Percentiles rank a stretch among this genome's conserved stretches.
These are phyloP conservation scores for Philereme vetulata DNA, from an alignment of 2,888 invertebrate species.

Conservation along the genomic window DNA sequence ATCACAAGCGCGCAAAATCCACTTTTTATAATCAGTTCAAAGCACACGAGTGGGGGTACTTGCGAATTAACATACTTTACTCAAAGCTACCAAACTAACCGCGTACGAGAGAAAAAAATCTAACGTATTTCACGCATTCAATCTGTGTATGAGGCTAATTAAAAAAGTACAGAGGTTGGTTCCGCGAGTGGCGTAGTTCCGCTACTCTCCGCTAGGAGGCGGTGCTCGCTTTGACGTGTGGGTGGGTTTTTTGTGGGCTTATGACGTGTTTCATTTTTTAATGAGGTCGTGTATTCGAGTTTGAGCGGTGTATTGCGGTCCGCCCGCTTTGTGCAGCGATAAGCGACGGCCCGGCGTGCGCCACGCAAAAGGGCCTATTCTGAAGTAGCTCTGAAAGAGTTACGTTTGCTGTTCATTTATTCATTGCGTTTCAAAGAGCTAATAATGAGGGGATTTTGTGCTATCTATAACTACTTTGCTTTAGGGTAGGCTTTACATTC, in stretches of 20 bases:
- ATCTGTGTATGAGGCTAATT: constrained; percentile 79
- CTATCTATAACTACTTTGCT: constrained; percentile 31
- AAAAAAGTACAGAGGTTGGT: constrained; percentile 80
- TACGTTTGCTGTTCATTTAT: constrained; percentile 70
- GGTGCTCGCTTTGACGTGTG: constrained; percentile 73
- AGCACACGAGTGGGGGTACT: constrained; percentile 65
- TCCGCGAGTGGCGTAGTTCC: constrained; percentile 77
- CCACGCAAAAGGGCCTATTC: constrained; percentile 55
- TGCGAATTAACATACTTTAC: constrained; percentile 80
- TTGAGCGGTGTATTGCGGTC: constrained; percentile 61
- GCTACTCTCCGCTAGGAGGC: constrained; percentile 79
- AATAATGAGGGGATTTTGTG: constrained; percentile 47
- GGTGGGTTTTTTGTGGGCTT: constrained; percentile 63
- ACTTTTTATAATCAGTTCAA: constrained; percentile 63
- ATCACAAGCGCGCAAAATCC: constrained; percentile 44
- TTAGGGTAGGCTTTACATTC: constrained; percentile 8
- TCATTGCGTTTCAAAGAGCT: constrained; percentile 59
- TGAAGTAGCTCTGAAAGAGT: constrained; percentile 67
- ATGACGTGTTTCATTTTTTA: constrained; percentile 78
- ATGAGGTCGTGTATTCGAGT: constrained; percentile 78
- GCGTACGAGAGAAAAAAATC: constrained; percentile 69
- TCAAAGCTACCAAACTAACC: constrained; percentile 81
- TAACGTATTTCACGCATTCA: constrained; percentile 79
- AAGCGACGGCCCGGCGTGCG: constrained; percentile 46
- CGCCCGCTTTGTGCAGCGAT: constrained; percentile 62